Percentiles rank a stretch among this genome's conserved stretches.
Conservation (phyloP, 2,113 vertebrate genomes). For the Lichenostomus cassidix region DNA sequence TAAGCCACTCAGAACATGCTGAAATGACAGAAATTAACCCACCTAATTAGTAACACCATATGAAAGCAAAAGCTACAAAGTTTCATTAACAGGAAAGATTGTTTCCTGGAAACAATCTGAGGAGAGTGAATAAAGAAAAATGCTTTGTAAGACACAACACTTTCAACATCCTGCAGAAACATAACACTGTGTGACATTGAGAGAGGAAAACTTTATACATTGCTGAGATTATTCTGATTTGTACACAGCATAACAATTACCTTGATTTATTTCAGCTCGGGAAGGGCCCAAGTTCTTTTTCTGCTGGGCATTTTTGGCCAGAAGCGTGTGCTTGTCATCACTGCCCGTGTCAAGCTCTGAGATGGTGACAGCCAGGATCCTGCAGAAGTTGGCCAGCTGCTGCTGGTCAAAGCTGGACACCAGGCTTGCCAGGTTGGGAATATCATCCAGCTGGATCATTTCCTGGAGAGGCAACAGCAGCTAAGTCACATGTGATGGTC, state of each 20-base stretch:
- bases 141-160: background rate
- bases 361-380: slow-evolving; percentile 96
- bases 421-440: slow-evolving; percentile 89
- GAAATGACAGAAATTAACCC: background rate
- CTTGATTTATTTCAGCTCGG: slow-evolving; percentile 94
- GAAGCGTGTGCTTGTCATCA: slow-evolving; percentile 95
- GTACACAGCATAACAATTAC: slow-evolving; percentile 55
- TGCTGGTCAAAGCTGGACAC: slow-evolving; percentile 98
- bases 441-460: slow-evolving; percentile 96
- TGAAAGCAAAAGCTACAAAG: background rate
- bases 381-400: slow-evolving; percentile 97
- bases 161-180: background rate
- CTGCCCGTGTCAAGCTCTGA: slow-evolving; percentile 95
- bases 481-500: background rate
- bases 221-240: background rate
- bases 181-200: accelerated
- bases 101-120: background rate
- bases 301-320: slow-evolving; percentile 96
- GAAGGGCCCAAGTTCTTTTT: slow-evolving; percentile 89
- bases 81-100: background rate
- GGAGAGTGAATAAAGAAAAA: background rate
- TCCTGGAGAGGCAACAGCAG: slow-evolving; percentile 77
- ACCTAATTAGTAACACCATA: background rate
- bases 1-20: background rate
- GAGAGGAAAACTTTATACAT: background rate